Evolutionary conservation across 2,113 vertebrate genomes (phyloP), one percentile per base, ranked within the genome.

Genomic region (Podarcis muralis): DNA sequence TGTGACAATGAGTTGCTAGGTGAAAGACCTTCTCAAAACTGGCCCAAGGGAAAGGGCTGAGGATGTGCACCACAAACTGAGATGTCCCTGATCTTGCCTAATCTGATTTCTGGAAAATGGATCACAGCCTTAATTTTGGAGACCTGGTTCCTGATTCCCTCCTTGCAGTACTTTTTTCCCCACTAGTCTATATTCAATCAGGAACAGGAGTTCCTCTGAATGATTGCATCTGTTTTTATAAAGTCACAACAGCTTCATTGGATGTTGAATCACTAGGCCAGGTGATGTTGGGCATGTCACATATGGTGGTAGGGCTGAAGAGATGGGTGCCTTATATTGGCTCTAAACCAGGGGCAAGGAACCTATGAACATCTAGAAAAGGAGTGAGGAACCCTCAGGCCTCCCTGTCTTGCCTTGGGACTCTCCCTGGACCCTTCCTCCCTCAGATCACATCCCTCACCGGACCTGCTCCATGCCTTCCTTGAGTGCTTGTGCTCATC

Each of bases 11-110:
- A 37, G 77, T 77, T 43, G 35, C 0, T 15, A 57, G 66, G 22
- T 37, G 62, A 59, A 30, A 6, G 1, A 81, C 68, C 65, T 91
- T 91, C 18, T 20, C 83, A 37, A 59, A 86, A 69, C 88, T 69
- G 4, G 13, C 87, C 27, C 37, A 43, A 91, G 27, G n/a, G 57
- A 92, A 88, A 69, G 37, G 87, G 15, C 91, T 53, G 25, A 69
- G 25, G 23, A 16, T 68, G 23, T 1, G 20, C 27, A 35, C 48
- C n/a, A 81, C 53, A 83, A 83, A 20, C 7, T 35, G 8, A 12
- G 4, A 65, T 62, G 18, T 6, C 35, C 8, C 6, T 43, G 23
- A 11, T 69, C 2, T 43, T 16, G 13, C 25, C 23, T 69, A 68
- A 40, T 68, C 35, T 40, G 35, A 13, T 48, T 30, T 80, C 48